phyloP scores from a whole-genome alignment of 2,113 vertebrate species.

The Corythaixoides concolor region DNA sequence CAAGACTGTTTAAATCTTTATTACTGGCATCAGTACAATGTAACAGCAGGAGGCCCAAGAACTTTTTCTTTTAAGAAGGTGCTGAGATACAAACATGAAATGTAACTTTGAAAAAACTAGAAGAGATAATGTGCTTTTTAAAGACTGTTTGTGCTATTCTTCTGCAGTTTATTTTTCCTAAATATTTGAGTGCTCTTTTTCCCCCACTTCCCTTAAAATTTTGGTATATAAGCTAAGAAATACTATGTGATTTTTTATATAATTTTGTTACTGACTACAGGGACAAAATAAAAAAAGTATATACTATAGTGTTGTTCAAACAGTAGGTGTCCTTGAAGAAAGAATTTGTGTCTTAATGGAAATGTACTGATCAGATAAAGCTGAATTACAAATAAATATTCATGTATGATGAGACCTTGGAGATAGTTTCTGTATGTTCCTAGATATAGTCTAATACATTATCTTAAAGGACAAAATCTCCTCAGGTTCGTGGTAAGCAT shows the following conservation, averaged over 20 bases:
- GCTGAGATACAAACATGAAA: background rate
- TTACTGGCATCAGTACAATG: background rate
- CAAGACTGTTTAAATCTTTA: background rate
- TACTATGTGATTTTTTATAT: background rate
- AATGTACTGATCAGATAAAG: background rate
- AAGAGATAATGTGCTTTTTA: background rate
- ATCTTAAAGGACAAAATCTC: background rate
- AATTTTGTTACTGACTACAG: background rate
- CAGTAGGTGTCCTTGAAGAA: background rate
- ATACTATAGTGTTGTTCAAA: background rate
- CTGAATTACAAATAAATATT: slow-evolving; percentile 26
- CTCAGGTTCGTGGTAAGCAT: background rate
- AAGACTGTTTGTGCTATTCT: background rate
- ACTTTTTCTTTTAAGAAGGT: background rate
- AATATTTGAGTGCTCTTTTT: background rate
- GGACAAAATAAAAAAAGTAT: background rate
- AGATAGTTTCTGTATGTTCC: background rate
- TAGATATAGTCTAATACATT: background rate
- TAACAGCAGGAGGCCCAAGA: background rate
- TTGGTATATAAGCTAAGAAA: background rate
- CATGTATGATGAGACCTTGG: background rate
- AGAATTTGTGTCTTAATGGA: background rate
- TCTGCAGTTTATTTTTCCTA: background rate
- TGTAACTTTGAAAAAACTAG: background rate
- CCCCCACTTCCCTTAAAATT: background rate